phyloP scores from a whole-genome alignment of 2,113 vertebrate genomes.

The Perognathus longimembris region DNA sequence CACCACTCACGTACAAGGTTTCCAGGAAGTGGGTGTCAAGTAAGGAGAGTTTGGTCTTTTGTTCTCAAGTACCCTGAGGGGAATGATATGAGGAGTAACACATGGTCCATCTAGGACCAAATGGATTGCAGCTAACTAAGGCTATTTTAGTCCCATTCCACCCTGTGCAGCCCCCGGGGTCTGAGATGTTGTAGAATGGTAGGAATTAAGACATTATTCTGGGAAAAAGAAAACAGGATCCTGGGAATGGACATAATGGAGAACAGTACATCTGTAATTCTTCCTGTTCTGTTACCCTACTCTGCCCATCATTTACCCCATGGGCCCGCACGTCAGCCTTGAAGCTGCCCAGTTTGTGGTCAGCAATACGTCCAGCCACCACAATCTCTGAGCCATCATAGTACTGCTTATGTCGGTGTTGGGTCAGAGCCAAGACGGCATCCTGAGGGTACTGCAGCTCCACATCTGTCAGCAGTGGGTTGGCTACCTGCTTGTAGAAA shows the following conservation, averaged over 20 bases:
- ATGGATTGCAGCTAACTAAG: background rate
- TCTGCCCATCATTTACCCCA: constrained; percentile 84
- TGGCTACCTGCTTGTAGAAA: constrained; percentile 92
- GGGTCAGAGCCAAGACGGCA: constrained; percentile 86
- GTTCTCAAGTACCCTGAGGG: background rate
- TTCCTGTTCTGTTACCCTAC: background rate
- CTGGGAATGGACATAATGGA: background rate
- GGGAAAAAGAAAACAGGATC: background rate
- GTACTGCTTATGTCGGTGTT: constrained; percentile 89
- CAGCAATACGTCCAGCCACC: constrained; percentile 88
- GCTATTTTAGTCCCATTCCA: background rate
- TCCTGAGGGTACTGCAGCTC: constrained; percentile 84
- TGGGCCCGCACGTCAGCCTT: constrained; percentile 84
- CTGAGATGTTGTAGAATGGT: background rate
- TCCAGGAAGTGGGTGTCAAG: background rate
- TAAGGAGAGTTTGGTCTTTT: background rate
- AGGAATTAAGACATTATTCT: background rate
- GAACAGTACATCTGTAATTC: background rate
- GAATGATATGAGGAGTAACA: background rate
- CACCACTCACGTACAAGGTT: background rate
- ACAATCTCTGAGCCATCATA: constrained; percentile 93
- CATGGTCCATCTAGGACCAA: background rate
- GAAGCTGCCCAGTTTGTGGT: constrained; percentile 86
- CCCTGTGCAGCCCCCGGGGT: background rate
- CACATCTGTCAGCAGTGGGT: constrained; percentile 88